Conservation (phyloP, 1,140 invertebrate genomes). For the Pomacea maculata region DNA sequence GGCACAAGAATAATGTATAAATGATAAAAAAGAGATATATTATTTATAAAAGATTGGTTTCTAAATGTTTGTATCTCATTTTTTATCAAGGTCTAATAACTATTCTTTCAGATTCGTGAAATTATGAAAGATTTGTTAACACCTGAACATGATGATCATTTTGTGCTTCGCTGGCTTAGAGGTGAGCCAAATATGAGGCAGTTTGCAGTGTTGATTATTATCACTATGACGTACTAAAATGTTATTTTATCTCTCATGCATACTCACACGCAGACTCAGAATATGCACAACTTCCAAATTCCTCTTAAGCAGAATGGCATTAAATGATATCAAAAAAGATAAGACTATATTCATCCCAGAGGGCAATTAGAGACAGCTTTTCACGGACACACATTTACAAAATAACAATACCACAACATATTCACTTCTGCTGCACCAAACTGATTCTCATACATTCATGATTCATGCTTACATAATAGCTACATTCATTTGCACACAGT, state of each 20-base stretch:
- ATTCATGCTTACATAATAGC: no score
- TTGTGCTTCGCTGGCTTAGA: conserved; percentile 81
- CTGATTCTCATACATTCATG: no score
- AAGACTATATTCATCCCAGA: neutral
- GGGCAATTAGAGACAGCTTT: neutral
- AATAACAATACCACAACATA: neutral
- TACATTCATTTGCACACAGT: no score
- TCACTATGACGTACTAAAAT: neutral
- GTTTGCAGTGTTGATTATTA: neutral
- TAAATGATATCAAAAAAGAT: neutral
- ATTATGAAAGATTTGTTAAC: conserved; percentile 48
- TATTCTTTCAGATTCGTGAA: conserved; percentile 42
- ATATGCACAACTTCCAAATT: neutral
- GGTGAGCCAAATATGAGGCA: conserved; percentile 69
- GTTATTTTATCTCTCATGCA: neutral
- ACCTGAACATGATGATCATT: conserved; percentile 74
- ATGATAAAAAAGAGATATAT: no score
- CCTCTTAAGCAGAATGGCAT: neutral
- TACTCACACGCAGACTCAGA: no score
- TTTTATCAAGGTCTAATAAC: no score
- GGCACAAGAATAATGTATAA: no score
- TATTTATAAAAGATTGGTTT: no score
- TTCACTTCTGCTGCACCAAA: no score
- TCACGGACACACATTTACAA: neutral
- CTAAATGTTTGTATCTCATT: no score